These are phyloP conservation scores for Sebastes miniatus DNA, from an alignment of 2,797 vertebrate species.

Conservation along the genomic window DNA sequence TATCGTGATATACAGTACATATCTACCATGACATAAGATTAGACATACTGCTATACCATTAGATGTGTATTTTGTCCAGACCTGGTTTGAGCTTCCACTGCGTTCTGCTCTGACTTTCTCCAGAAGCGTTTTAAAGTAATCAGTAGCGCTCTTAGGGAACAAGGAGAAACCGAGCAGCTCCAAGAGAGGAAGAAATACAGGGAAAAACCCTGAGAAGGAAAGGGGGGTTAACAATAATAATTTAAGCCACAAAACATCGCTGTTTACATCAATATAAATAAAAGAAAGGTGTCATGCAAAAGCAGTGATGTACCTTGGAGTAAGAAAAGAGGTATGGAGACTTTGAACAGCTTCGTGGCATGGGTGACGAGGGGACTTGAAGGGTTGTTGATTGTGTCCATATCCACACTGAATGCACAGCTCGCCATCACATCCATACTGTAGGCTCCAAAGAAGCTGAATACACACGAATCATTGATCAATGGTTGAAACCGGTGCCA, in stretches of 20 bases:
- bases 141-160: not conserved
- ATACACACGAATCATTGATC: not conserved
- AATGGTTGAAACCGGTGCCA: not conserved
- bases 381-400: slow-evolving; percentile 76
- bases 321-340: slow-evolving; percentile 1
- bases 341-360: slow-evolving; percentile 54
- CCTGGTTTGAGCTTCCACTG: slow-evolving; percentile 39
- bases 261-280: not conserved
- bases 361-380: slow-evolving; percentile 68
- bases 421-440: slow-evolving; percentile 75
- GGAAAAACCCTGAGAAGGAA: slow-evolving; percentile 41
- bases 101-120: slow-evolving; percentile 51
- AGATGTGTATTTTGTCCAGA: slow-evolving; percentile 46
- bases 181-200: slow-evolving; percentile 47
- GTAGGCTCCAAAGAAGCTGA: slow-evolving; percentile 81
- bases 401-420: slow-evolving; percentile 72
- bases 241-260: not conserved
- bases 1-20: not conserved
- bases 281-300: not conserved
- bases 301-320: slow-evolving; percentile 35
- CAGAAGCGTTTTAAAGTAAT: slow-evolving; percentile 33
- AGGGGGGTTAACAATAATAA: not conserved
- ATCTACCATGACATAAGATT: not conserved
- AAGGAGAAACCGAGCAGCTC: slow-evolving; percentile 44
- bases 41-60: not conserved